Evolutionary conservation across 1,140 invertebrate species (phyloP).

Genomic region (Cryptotermes secundus): DNA sequence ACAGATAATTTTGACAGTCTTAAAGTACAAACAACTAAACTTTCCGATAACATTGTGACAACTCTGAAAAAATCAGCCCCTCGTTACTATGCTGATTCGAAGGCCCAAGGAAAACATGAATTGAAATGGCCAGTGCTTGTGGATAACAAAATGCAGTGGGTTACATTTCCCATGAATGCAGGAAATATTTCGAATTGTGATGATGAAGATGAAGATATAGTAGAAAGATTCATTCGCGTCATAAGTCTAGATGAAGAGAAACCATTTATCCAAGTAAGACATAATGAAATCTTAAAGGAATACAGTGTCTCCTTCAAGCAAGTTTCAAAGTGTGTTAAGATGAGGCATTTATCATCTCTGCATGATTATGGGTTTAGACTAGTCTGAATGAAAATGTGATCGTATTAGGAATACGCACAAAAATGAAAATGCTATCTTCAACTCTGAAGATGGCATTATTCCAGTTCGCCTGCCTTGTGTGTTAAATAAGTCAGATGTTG

Average conservation of each 20-base stretch:
- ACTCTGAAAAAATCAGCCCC: conserved; percentile 22
- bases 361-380: too few species aligned
- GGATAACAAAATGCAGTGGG: conserved; percentile 50
- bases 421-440: too few species aligned
- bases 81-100: not conserved
- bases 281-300: not conserved
- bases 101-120: conserved; percentile 38
- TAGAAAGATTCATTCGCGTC: conserved; percentile 66
- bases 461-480: too few species aligned
- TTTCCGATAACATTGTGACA: conserved; percentile 28
- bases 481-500: too few species aligned
- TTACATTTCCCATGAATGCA: conserved; percentile 43
- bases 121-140: conserved; percentile 48
- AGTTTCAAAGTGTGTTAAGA: too few species aligned
- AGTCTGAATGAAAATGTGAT: too few species aligned
- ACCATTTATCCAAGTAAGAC: conserved; percentile 25
- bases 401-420: too few species aligned
- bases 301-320: too few species aligned
- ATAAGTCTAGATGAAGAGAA: conserved; percentile 50
- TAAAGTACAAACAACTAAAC: conserved; percentile 31
- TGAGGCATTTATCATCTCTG: too few species aligned
- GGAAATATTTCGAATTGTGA: conserved; percentile 31
- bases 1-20: conserved; percentile 32
- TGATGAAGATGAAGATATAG: conserved; percentile 55
- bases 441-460: too few species aligned